Base-by-base conservation (phyloP, 2,888 invertebrate genomes). In the Drosophila anomalipes region DNA sequence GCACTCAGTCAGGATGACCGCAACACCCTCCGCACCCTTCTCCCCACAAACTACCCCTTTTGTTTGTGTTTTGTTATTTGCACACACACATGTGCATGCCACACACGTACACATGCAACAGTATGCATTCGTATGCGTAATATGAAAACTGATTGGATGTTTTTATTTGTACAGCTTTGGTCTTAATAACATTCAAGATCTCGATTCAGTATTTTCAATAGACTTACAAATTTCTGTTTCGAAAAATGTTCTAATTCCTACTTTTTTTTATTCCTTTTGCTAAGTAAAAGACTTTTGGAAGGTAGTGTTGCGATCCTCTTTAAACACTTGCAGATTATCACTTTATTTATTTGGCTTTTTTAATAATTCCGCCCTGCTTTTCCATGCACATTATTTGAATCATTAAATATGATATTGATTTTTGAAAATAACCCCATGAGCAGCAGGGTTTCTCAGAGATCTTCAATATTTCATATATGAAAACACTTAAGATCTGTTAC, bases 1-100 rank as follows among this genome's bases (percentile, higher is more conserved):
- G 92, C 92, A 92, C 92, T 91, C 87, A 60, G 75, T 62, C 61
- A 69, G 78, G 75, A 79, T 80, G 83, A 83, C 79, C 89, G 82
- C 82, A 85, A 84, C 41, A 6, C 35, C 26, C 47, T 5, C 37
- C 10, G 3, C 30, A 19, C n/a, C 28, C 26, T 32, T 14, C 3
- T 9, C 14, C 2, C 16, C 44, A 30, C n/a, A 39, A 28, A 1
- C 30, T 30, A 14, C 7, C 57, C 35, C 35, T 1, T 22, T 58
- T 32, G 41, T 58, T 39, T n/a, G 41, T n/a, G 30, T n/a, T 41
- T 41, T 68, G 44, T 39, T 47, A 9, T 16, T 47, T 26, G 22
- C 47, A 16, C 16, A 26, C 47, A 26, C 26, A 47, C 47, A 19
- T 47, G 7, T 14, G 22, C 47, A 16, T 47, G 44, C 2, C 22